Percentiles rank a stretch among this genome's conserved stretches.
These are phyloP conservation scores for Galerucella pusilla DNA, from an alignment of 2,888 invertebrate species.

Conservation along the genomic window DNA sequence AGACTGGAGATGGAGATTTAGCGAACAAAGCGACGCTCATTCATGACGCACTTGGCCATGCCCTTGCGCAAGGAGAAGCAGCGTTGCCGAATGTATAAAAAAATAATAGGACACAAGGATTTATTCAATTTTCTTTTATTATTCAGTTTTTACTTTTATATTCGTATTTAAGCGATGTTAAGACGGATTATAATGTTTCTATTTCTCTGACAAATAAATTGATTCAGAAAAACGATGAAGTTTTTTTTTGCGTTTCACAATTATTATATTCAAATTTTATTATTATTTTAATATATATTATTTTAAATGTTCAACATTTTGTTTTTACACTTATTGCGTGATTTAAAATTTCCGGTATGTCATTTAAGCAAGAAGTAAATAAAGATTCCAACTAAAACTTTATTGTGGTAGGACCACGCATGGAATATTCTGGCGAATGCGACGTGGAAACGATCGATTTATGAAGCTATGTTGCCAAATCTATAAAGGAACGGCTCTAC, in stretches of 20 bases:
- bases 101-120: neutral
- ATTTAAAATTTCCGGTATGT: no score
- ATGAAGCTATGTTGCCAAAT: conserved; percentile 8
- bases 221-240: no score
- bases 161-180: no score
- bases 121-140: neutral
- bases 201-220: no score
- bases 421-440: conserved; percentile 6
- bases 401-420: conserved; percentile 11
- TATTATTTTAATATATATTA: no score
- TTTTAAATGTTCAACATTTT: no score
- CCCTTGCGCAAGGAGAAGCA: conserved; percentile 42
- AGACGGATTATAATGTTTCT: no score
- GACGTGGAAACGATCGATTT: conserved; percentile 7
- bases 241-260: no score
- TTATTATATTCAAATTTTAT: no score
- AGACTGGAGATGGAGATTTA: conserved; percentile 21
- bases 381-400: neutral
- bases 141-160: no score
- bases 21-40: conserved; percentile 26
- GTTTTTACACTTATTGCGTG: no score
- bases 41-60: conserved; percentile 41
- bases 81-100: conserved; percentile 16
- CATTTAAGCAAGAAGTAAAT: neutral
- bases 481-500: neutral